Percentiles rank a stretch among this genome's conserved stretches.
Evolutionary conservation across 2,888 invertebrate genomes (phyloP).

Genomic region (Oscheius sp.): DNA sequence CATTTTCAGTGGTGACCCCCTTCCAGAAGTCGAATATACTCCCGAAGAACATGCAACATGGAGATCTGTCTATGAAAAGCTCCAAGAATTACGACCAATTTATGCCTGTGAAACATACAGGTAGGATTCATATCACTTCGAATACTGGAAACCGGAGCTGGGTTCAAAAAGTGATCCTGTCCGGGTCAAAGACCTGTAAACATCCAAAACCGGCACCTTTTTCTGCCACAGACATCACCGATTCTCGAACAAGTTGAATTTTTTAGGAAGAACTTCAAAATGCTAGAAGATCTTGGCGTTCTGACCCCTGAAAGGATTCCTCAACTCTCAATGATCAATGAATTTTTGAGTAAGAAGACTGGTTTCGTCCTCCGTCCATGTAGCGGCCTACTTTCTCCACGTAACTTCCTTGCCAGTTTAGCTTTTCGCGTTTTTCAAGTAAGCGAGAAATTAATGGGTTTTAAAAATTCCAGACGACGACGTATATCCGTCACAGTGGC

Average conservation of each 20-base stretch:
- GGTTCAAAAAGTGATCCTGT: too few relatives aligned
- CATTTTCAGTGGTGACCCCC: constrained; percentile 86
- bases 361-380: constrained; percentile 97
- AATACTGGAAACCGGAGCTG: too few relatives aligned
- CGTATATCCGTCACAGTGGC: constrained; percentile 95
- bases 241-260: neutral
- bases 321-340: constrained; percentile 93
- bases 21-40: constrained; percentile 88
- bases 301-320: constrained; percentile 86
- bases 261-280: constrained; percentile 81
- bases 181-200: too few relatives aligned
- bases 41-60: constrained; percentile 89
- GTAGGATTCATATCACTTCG: too few relatives aligned
- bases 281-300: constrained; percentile 88
- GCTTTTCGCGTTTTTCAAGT: constrained; percentile 77
- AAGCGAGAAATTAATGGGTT: too few relatives aligned
- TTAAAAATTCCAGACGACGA: constrained; percentile 85
- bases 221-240: too few relatives aligned
- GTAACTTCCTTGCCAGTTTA: constrained; percentile 93
- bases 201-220: too few relatives aligned
- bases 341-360: constrained; percentile 85
- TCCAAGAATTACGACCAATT: constrained; percentile 88
- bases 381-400: constrained; percentile 93
- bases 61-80: constrained; percentile 88
- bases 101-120: constrained; percentile 84